Conservation (phyloP, 1,140 invertebrate species). For the Drosophila nannoptera region DNA sequence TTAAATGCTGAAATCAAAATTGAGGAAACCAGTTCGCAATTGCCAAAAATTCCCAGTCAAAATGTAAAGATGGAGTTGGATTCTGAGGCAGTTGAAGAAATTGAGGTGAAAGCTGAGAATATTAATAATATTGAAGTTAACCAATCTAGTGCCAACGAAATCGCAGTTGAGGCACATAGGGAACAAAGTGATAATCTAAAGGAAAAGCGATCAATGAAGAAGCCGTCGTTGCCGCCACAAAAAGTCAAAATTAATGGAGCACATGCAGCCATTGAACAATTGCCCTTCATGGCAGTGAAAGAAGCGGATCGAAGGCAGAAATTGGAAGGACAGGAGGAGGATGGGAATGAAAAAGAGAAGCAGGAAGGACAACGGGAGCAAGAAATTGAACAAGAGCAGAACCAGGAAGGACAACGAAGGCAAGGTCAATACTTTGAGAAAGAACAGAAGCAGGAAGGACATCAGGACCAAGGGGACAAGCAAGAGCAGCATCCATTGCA, state of each 20-base stretch:
- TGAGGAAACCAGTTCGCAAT: slow-evolving; percentile 2
- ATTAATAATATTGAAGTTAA: no score
- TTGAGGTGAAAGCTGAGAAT: not conserved
- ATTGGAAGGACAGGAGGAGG: not conserved
- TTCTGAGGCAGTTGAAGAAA: slow-evolving; percentile 21
- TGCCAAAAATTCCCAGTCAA: slow-evolving; percentile 12
- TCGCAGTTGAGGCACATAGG: not conserved
- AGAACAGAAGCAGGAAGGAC: not conserved
- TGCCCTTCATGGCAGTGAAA: not conserved
- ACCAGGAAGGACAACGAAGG: slow-evolving; percentile 2
- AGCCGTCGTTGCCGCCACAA: not conserved
- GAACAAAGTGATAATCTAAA: slow-evolving; percentile 15
- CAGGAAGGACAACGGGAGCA: no score
- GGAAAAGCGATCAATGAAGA: slow-evolving; percentile 4
- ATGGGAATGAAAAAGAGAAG: not conserved
- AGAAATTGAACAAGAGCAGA: not conserved
- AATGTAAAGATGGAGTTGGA: slow-evolving; percentile 52
- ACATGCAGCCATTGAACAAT: slow-evolving; percentile 22
- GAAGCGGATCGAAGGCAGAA: no score
- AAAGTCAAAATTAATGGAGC: slow-evolving; percentile 60
- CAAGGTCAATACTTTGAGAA: no score
- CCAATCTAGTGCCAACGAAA: not conserved
- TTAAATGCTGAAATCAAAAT: slow-evolving; percentile 13
- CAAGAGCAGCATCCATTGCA: slow-evolving; percentile 16
- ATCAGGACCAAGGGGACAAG: not conserved